These are phyloP conservation scores for Syngnathus acus DNA, from an alignment of 2,797 vertebrate species.

Conservation along the genomic window DNA sequence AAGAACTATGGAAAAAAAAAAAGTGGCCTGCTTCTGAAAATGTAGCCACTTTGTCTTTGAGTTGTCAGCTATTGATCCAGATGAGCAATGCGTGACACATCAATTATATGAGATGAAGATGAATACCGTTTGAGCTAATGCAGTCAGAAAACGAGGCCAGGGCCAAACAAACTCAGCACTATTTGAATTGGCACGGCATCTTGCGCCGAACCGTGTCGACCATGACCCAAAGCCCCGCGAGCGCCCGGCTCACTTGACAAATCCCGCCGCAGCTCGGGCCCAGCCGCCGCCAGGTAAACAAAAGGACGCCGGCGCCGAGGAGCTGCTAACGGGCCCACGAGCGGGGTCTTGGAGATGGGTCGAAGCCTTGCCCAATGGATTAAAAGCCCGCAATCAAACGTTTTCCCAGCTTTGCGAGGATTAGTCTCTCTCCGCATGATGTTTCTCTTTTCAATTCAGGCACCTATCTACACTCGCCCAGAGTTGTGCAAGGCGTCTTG, in stretches of 20 bases:
- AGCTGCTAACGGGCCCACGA: constrained; percentile 23
- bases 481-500: constrained; percentile 13
- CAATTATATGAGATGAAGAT: constrained; percentile 1
- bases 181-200: neutral
- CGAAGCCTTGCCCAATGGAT: constrained; percentile 52
- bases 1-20: neutral
- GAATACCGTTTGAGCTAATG: neutral
- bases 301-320: neutral
- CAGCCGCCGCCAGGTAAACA: neutral
- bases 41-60: constrained; percentile 1
- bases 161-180: neutral
- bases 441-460: constrained; percentile 24
- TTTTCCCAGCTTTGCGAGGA: constrained; percentile 56
- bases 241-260: neutral
- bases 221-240: neutral
- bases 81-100: neutral
- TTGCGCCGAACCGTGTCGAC: neutral
- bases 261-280: neutral
- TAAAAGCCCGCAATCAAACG: constrained; percentile 59
- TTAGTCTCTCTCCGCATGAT: constrained; percentile 43
- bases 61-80: constrained; percentile 1
- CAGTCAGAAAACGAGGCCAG: neutral
- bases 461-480: constrained; percentile 24
- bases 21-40: neutral
- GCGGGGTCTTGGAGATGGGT: constrained; percentile 42